Evolutionary conservation across 2,113 vertebrate genomes (phyloP), one percentile per base, ranked within the genome.

Genomic region (Tenebrosternarchus preto): DNA sequence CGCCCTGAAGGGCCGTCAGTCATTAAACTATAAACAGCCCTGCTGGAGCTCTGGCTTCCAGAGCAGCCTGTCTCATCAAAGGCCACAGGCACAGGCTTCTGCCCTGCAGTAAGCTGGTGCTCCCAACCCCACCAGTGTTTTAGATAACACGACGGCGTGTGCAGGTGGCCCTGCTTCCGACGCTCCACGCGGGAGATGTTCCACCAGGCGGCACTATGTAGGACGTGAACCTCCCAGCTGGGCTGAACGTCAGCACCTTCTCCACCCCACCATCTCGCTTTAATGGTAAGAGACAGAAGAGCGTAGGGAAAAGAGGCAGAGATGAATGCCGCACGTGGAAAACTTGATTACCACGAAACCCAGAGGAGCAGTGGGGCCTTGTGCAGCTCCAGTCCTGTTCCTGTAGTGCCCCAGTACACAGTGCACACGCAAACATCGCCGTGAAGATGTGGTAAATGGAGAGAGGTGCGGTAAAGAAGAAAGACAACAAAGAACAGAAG

Each of bases 251-350:
- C 19, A 69, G 53, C 33, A 19, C 25, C 33, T 25, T 24, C 1
- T 43, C 31, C n/a, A 4, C n/a, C 9, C 22, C 39, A 27, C 29
- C 55, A 15, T 56, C 68, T 72, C 59, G 46, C 59, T 77, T 29
- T 64, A 61, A 60, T 25, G 77, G 20, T 25, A 20, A 69, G 8
- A 61, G 57, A 73, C 16, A 56, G 61, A 55, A 9, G 29, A 29
- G 57, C 69, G 39, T 55, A 81, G 16, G 60, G 36, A 17, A 67
- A 39, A 86, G 75, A 87, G 87, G 55, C 22, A 83, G 74, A 81
- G 75, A 78, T 81, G 20, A n/a, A 68, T 68, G 39, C 53, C 60
- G 73, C 74, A 61, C 73, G 57, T 24, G 33, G 53, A 79, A 76
- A 83, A 77, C 59, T 60, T 61, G 64, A 80, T 84, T 67, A 80